phyloP scores from a whole-genome alignment of 2,888 invertebrate species.

The Embidobia sp. region DNA sequence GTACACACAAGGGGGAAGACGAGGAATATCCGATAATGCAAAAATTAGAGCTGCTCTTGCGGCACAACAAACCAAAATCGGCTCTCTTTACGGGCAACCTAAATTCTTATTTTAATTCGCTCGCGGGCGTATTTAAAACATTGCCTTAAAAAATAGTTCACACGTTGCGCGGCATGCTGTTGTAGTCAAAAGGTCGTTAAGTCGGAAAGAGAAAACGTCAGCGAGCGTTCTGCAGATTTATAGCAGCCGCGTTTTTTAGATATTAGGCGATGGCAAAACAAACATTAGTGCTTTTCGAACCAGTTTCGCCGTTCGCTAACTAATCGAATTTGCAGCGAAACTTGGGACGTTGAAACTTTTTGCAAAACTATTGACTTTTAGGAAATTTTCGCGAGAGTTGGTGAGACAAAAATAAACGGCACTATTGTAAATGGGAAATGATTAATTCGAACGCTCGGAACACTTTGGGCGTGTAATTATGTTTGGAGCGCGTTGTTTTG shows the following conservation, averaged over 20 bases:
- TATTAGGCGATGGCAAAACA: too few species aligned
- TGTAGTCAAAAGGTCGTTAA: not conserved
- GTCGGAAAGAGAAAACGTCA: not conserved
- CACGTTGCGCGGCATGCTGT: not conserved
- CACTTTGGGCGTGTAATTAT: slow-evolving; percentile 13
- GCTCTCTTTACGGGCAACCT: slow-evolving; percentile 1
- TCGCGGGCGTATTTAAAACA: slow-evolving; percentile 12
- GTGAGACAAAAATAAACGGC: not conserved
- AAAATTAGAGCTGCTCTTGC: too few species aligned
- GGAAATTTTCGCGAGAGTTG: not conserved
- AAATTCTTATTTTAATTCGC: slow-evolving; percentile 25
- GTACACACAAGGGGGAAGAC: too few species aligned
- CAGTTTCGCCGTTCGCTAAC: too few species aligned
- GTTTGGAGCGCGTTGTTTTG: slow-evolving; percentile 6
- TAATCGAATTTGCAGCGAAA: too few species aligned
- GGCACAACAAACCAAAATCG: too few species aligned
- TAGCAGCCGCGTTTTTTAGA: too few species aligned
- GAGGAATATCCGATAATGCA: too few species aligned
- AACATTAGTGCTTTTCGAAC: too few species aligned
- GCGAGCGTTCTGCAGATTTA: too few species aligned
- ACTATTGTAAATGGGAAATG: not conserved
- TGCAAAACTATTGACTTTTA: not conserved
- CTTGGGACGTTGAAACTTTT: too few species aligned
- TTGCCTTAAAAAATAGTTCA: slow-evolving; percentile 38
- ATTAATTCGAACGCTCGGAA: not conserved